Base-by-base conservation (phyloP, 1,140 invertebrate genomes). In the Manduca sexta region DNA sequence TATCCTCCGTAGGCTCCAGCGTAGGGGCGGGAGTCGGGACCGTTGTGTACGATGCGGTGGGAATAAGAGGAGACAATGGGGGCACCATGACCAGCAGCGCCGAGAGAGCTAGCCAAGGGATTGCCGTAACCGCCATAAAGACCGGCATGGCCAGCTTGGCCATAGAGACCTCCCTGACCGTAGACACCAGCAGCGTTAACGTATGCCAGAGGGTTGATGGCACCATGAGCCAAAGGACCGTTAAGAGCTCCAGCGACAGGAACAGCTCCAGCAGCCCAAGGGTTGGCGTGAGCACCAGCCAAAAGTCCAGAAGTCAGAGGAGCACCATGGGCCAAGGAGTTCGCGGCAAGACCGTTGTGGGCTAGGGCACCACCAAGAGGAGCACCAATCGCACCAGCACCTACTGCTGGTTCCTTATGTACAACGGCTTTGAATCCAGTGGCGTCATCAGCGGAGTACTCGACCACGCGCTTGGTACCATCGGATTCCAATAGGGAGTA, bases 371-470 rank as follows among this genome's bases (percentile, higher is more conserved):
- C 46, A 13, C 50, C 30, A 18, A 30, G 21, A 14, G 10, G 35
- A 11, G 2, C 11, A 8, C 21, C 21, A 1, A 26, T 26, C 4
- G 1, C 49, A 11, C 2, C 11, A 17, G 31, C 43, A 0, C 43
- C 31, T n/a, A 12, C n/a, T 21, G 60, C 56, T 2, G 73, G 71
- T 45, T 84, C 80, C 30, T 86, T 85, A 38, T 74, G 80, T 11
- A 88, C 86, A 13, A 86, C 67, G 33, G 85, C 86, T 56, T 86
- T 87, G 64, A 87, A 87, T 17, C 86, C 87, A 50, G 67, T 77
- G 41, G 83, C 73, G 11, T 74, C 69, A 56, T 84, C 64, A 35
- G 85, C 76, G 10, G 81, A 71, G 56, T 86, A 87, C 58, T 88
- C 74, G 1, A 88, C 86, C 3, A 72, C 79, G 29, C 86, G 68